Conservation (phyloP, 2,888 invertebrate species). For the Drosophila leonis region DNA sequence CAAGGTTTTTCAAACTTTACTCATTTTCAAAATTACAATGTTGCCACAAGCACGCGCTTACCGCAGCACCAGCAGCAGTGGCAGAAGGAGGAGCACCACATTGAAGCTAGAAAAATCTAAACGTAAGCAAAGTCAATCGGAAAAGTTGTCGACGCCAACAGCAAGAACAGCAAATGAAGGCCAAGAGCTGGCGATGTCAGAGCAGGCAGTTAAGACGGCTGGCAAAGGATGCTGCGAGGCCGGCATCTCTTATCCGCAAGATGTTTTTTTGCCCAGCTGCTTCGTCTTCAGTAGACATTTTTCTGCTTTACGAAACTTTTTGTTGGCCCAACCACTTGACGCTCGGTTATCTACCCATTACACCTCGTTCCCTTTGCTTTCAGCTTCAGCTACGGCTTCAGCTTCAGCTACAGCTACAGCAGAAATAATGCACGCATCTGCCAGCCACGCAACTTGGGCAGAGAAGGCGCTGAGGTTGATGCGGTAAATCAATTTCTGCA, state of each 20-base stretch:
- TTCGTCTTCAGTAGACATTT: constrained; percentile 69
- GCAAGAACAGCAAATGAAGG: constrained; percentile 53
- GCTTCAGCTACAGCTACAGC: neutral
- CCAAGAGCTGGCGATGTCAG: constrained; percentile 27
- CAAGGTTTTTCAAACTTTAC: constrained; percentile 82
- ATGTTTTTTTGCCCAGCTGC: constrained; percentile 58
- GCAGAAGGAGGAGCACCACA: constrained; percentile 18
- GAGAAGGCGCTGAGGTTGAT: constrained; percentile 69
- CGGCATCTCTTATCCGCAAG: constrained; percentile 52
- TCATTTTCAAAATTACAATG: constrained; percentile 84
- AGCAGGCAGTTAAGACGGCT: neutral
- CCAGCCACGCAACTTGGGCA: constrained; percentile 41
- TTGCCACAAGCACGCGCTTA: constrained; percentile 76
- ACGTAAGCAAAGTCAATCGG: constrained; percentile 82
- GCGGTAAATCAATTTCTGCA: constrained; percentile 84
- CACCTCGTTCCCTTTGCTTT: constrained; percentile 1
- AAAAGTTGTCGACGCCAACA: constrained; percentile 74
- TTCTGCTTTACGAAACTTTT: constrained; percentile 70
- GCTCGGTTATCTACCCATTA: constrained; percentile 57
- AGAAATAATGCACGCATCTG: constrained; percentile 76
- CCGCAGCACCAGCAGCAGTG: constrained; percentile 43
- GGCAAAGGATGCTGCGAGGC: constrained; percentile 36
- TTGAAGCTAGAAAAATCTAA: constrained; percentile 78
- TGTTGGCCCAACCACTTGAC: constrained; percentile 78
- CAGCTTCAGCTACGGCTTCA: neutral